Conservation (phyloP, 2,888 invertebrate species). For the Seira sanloemensis region DNA sequence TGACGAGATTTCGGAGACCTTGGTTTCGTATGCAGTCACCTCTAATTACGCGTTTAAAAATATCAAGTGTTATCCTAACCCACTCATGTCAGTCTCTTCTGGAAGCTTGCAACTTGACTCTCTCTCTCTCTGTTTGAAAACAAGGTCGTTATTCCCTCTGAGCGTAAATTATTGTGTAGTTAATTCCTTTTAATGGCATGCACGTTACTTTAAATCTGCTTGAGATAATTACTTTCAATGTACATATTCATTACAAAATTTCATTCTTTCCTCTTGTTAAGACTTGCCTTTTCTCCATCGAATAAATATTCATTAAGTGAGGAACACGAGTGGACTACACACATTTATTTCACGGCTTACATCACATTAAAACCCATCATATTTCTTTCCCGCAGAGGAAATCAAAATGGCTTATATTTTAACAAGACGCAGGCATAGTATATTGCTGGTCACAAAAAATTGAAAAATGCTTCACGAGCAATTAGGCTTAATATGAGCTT, state of each 20-base stretch:
- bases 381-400: neutral
- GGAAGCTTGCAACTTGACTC: neutral
- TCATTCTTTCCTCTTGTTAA: neutral
- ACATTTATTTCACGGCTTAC: neutral
- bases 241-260: neutral
- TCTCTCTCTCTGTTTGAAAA: neutral
- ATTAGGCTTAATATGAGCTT: neutral
- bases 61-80: neutral
- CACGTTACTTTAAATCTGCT: neutral
- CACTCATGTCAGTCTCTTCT: neutral
- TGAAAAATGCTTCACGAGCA: neutral
- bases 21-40: neutral
- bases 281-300: neutral
- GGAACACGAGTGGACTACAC: neutral
- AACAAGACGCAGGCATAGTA: neutral
- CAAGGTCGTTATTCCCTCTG: neutral
- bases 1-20: neutral
- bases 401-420: neutral
- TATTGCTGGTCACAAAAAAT: neutral
- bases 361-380: neutral
- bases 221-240: neutral
- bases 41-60: neutral
- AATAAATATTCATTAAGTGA: neutral
- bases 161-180: neutral
- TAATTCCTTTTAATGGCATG: neutral